Base-by-base conservation (phyloP, 2,113 vertebrate species). In the Nicator chloris region DNA sequence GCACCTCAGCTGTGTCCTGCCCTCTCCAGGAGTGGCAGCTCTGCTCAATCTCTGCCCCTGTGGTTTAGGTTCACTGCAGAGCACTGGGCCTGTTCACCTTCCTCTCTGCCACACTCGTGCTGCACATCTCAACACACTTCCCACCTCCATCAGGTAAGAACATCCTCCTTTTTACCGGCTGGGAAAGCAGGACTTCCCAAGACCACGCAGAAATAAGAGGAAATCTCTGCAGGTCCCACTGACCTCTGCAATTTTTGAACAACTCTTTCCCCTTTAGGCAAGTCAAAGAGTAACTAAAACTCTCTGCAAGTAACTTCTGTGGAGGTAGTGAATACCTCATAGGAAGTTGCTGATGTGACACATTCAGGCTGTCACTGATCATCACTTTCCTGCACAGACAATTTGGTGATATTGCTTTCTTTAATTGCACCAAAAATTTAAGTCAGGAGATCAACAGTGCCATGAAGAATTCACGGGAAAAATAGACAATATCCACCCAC, bases 271-370 rank as follows among this genome's bases (percentile, higher is more conserved):
- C 40, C 59, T 88, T 82, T 23, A 50, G 71, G 28, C 23, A 88
- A 80, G 50, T 57, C 18, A 83, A 30, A 63, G 51, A 75, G 39
- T 66, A 59, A 86, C 51, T 80, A 54, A 88, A 93, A 72, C 79
- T 69, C 16, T 37, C 88, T 70, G 47, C 76, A 92, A 76, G 63
- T 86, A 92, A n/a, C 65, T 87, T 71, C 57, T 76, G 86, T 61
- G 78, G 86, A 86, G 78, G 81, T 49, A 82, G 77, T 1, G 28
- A 84, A 79, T 42, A 44, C 66, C 65, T 65, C 3, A 13, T 49
- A 61, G 82, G 84, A 85, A 53, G 69, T 2, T 79, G 68, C 72
- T 88, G 82, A 71, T 28, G 40, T 72, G 63, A 80, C 49, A 77
- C 59, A 60, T 49, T 70, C 51, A 90, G 86, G 54, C 75, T 92